phyloP scores from a whole-genome alignment of 1,140 invertebrate species.

The Nasonia longicornis region DNA sequence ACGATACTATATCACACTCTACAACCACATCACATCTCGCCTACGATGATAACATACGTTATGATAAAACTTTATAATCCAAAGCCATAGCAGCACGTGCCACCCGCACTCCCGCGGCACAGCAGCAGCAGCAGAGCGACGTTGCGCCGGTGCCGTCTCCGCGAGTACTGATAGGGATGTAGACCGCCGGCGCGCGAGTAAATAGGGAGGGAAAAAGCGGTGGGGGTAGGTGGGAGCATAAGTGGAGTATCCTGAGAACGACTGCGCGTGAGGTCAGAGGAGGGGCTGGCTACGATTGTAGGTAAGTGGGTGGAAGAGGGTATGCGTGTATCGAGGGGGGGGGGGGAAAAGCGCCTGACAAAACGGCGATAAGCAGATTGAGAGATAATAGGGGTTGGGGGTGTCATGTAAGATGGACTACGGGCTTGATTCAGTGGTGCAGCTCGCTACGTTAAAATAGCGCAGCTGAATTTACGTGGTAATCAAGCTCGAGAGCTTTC shows the following conservation, averaged over 20 bases:
- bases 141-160: neutral
- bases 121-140: slow-evolving; percentile 8
- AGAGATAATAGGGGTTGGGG: neutral
- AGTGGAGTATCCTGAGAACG: neutral
- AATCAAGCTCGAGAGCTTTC: no score
- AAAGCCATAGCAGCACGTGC: neutral
- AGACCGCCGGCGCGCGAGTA: neutral
- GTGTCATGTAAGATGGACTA: neutral
- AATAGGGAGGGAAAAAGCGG: neutral
- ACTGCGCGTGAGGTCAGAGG: neutral
- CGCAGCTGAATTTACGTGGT: no score
- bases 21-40: neutral
- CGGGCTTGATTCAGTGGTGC: no score
- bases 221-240: neutral
- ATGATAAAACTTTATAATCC: neutral
- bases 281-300: neutral
- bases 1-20: neutral
- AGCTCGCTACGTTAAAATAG: no score
- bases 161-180: neutral
- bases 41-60: neutral
- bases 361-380: neutral
- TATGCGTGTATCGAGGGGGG: neutral
- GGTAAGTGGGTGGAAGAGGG: neutral
- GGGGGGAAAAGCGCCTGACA: no score
- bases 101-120: neutral